A percentile compares a stretch with the other conserved stretches of the same genome.
These are phyloP conservation scores for Laticauda laticaudata DNA, from an alignment of 2,113 vertebrate species.

Conservation along the genomic window DNA sequence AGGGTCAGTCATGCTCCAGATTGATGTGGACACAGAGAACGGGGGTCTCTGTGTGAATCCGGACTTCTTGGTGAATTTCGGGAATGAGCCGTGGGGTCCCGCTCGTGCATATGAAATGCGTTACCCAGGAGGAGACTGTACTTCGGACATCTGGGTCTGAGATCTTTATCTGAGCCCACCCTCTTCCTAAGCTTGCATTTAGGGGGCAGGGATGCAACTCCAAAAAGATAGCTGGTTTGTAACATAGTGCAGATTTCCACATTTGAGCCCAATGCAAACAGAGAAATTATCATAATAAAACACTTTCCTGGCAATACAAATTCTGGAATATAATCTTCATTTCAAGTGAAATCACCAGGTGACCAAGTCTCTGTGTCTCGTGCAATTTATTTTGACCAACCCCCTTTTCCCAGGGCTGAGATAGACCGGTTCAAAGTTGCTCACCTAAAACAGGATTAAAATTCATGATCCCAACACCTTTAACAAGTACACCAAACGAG, in stretches of 20 bases:
- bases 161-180: not conserved
- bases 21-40: conserved; percentile 79
- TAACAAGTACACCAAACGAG: not conserved
- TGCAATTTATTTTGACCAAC: not conserved
- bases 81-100: conserved; percentile 85
- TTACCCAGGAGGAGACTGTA: conserved; percentile 90
- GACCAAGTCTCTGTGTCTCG: not conserved
- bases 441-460: not conserved
- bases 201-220: not conserved
- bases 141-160: conserved; percentile 90
- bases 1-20: conserved; percentile 89
- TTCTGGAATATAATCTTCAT: not conserved
- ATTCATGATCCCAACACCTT: not conserved
- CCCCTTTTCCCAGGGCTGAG: not conserved
- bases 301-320: not conserved
- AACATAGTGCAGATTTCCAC: too few relatives aligned
- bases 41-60: conserved; percentile 83
- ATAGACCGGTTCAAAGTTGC: not conserved
- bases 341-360: not conserved
- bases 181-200: not conserved
- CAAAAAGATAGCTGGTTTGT: not conserved
- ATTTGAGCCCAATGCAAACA: too few relatives aligned
- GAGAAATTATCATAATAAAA: not conserved
- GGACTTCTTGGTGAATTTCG: conserved; percentile 92
- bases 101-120: conserved; percentile 85